These are phyloP conservation scores for Hippolais icterina DNA, from an alignment of 2,113 vertebrate genomes.

Conservation along the genomic window DNA sequence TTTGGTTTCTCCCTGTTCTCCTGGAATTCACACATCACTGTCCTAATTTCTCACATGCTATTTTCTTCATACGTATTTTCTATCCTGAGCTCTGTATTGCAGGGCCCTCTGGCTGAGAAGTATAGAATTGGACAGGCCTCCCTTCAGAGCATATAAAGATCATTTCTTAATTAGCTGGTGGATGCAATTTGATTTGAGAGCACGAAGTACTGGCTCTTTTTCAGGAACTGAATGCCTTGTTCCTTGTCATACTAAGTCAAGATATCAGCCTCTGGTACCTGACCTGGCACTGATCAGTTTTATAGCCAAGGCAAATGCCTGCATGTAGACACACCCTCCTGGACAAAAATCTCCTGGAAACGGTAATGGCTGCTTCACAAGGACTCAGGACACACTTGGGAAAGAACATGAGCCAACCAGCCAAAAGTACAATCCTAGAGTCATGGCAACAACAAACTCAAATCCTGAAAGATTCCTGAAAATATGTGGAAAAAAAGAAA, in stretches of 20 bases:
- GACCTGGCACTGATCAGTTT: not conserved
- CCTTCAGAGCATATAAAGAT: not conserved
- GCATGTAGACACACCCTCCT: no score
- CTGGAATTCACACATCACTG: not conserved
- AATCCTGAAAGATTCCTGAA: not conserved
- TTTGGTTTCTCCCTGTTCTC: not conserved
- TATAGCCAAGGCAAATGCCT: not conserved
- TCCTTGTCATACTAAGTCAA: not conserved
- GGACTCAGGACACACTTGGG: not conserved
- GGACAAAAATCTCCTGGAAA: not conserved
- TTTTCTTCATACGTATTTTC: not conserved
- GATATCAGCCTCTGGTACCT: not conserved
- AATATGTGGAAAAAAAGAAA: not conserved
- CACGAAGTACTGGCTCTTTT: constrained; percentile 1
- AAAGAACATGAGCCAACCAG: not conserved
- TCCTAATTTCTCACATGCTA: not conserved
- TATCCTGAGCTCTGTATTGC: not conserved
- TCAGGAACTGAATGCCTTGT: not conserved
- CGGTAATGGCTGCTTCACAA: not conserved
- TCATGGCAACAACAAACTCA: not conserved
- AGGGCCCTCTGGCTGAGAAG: constrained; percentile 44
- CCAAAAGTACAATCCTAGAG: not conserved
- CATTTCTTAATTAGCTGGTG: constrained; percentile 27
- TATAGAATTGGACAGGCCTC: not conserved
- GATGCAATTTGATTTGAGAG: not conserved